Conservation (phyloP, 2,888 invertebrate species). For the Pimpla rufipes region DNA sequence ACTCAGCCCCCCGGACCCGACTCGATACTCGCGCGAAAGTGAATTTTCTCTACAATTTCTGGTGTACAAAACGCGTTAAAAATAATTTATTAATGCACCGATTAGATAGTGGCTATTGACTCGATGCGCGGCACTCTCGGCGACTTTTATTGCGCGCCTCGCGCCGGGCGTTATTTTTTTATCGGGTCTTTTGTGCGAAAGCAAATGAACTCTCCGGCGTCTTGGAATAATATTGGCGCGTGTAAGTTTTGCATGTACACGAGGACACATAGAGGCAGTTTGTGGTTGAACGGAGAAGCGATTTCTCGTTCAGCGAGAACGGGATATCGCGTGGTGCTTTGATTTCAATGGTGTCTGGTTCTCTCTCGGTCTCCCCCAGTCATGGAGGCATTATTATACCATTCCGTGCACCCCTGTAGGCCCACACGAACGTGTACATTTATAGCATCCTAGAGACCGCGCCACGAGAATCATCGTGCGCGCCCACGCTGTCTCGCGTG, state of each 20-base stretch:
- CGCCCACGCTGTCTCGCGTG: slow-evolving; percentile 65
- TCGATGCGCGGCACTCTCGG: background rate
- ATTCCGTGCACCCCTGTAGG: slow-evolving; percentile 23
- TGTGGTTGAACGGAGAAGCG: slow-evolving; percentile 10
- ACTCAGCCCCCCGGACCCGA: too few species aligned
- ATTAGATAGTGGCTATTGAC: slow-evolving; percentile 11
- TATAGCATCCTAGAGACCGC: slow-evolving; percentile 17
- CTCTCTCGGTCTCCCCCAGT: background rate
- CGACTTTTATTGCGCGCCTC: background rate
- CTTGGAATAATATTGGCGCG: background rate
- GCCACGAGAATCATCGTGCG: slow-evolving; percentile 18
- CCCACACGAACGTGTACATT: background rate
- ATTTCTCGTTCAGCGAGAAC: slow-evolving; percentile 58
- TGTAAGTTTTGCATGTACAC: background rate
- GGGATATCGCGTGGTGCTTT: slow-evolving; percentile 46
- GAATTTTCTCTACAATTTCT: background rate
- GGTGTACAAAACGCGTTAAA: background rate
- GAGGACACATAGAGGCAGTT: too few species aligned
- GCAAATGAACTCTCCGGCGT: background rate
- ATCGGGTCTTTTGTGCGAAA: slow-evolving; percentile 1
- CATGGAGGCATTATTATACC: slow-evolving; percentile 14
- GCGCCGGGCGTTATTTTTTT: slow-evolving; percentile 26
- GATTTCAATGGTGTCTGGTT: slow-evolving; percentile 64
- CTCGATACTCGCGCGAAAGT: background rate
- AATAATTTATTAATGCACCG: slow-evolving; percentile 1